A percentile compares a stretch with the other conserved stretches of the same genome.
phyloP scores from a whole-genome alignment of 2,888 invertebrate genomes.

The Blastobasis lacticolella region DNA sequence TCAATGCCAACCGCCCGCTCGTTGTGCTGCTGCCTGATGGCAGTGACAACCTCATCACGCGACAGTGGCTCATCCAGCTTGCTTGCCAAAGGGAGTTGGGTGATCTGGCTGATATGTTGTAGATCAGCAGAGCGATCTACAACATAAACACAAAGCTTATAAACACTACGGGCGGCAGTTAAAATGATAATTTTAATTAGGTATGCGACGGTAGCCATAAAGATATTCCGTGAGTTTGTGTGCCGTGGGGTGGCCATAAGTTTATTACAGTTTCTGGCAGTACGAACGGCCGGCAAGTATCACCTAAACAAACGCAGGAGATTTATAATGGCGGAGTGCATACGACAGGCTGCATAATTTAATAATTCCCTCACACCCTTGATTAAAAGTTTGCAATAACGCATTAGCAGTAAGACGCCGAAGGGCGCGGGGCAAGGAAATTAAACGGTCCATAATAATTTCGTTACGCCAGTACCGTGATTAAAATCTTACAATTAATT shows the following conservation, averaged over 20 bases:
- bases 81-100: no score
- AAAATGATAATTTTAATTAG: constrained; percentile 14
- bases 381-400: constrained; percentile 71
- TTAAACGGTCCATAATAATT: constrained; percentile 71
- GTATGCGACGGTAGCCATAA: constrained; percentile 8
- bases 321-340: constrained; percentile 67
- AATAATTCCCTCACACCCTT: constrained; percentile 68
- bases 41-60: no score
- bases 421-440: constrained; percentile 52
- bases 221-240: constrained; percentile 30
- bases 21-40: no score
- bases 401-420: constrained; percentile 60
- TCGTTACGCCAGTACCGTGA: constrained; percentile 63
- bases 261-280: constrained; percentile 30
- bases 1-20: no score
- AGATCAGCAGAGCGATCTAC: no score
- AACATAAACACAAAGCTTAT: neutral
- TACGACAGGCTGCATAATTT: constrained; percentile 72
- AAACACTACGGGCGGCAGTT: constrained; percentile 1
- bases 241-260: constrained; percentile 25
- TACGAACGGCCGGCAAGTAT: constrained; percentile 30
- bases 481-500: constrained; percentile 71
- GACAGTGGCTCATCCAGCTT: no score
- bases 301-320: constrained; percentile 52
- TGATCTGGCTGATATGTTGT: no score